Percentiles rank a stretch among this genome's conserved stretches.
phyloP scores from a whole-genome alignment of 2,797 vertebrate genomes.

The Phyllotis vaccarum region DNA sequence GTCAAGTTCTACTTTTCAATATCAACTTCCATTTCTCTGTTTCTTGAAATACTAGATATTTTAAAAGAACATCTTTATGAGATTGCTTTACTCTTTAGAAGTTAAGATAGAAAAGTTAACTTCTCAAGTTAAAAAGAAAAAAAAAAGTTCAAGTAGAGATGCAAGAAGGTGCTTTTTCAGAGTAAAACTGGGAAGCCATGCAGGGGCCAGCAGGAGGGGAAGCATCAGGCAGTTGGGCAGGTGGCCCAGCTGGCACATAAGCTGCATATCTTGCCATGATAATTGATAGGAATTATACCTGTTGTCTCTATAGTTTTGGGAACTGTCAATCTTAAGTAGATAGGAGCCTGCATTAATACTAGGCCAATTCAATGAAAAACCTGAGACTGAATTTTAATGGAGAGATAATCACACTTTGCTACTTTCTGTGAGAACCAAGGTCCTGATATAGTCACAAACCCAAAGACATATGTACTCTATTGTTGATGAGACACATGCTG shows the following conservation, averaged over 20 bases:
- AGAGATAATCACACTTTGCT: neutral
- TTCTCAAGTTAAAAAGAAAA: constrained; percentile 62
- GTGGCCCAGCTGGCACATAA: constrained; percentile 53
- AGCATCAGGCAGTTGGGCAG: constrained; percentile 28
- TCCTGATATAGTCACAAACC: neutral
- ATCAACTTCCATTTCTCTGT: neutral
- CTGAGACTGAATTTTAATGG: neutral
- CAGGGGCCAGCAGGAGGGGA: constrained; percentile 33
- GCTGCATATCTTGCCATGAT: neutral
- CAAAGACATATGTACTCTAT: neutral
- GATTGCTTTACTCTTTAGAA: constrained; percentile 41
- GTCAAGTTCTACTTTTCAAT: neutral
- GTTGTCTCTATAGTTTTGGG: constrained; percentile 57
- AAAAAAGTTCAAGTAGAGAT: constrained; percentile 21
- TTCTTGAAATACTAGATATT: neutral
- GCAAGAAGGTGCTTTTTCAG: constrained; percentile 44
- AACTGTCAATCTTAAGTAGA: constrained; percentile 50
- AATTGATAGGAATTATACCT: constrained; percentile 69
- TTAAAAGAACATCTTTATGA: neutral
- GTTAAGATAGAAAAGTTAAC: constrained; percentile 62
- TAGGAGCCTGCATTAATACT: constrained; percentile 11
- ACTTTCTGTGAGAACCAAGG: neutral
- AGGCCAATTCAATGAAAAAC: constrained; percentile 45
- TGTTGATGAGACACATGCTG: neutral
- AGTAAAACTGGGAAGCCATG: constrained; percentile 6